These are phyloP conservation scores for Himalopsyche tibetana DNA, from an alignment of 2,888 invertebrate species.

Conservation along the genomic window DNA sequence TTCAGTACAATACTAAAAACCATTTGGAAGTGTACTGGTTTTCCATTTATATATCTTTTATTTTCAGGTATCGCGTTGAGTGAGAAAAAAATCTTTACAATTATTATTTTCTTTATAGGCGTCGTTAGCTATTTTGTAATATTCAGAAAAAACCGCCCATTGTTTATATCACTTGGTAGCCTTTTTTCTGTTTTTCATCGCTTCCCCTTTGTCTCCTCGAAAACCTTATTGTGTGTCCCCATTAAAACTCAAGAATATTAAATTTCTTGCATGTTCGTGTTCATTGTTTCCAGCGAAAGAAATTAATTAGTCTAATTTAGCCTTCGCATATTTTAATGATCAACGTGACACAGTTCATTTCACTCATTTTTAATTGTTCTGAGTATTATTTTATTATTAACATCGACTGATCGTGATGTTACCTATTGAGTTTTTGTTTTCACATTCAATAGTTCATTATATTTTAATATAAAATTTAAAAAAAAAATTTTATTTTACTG, in stretches of 20 bases:
- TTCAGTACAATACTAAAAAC: too few relatives aligned
- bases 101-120: slow-evolving; percentile 4
- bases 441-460: too few relatives aligned
- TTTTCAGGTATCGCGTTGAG: slow-evolving; percentile 15
- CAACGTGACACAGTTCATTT: slow-evolving; percentile 8
- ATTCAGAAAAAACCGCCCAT: slow-evolving; percentile 7
- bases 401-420: background rate
- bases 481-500: too few relatives aligned
- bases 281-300: slow-evolving; percentile 22
- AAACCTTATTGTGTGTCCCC: slow-evolving; percentile 28
- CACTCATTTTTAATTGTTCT: background rate
- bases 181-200: slow-evolving; percentile 42
- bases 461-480: too few relatives aligned
- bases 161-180: slow-evolving; percentile 37
- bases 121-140: slow-evolving; percentile 44
- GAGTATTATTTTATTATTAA: background rate
- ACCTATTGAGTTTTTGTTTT: background rate
- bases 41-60: slow-evolving; percentile 39
- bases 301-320: slow-evolving; percentile 34
- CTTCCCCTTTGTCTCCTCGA: slow-evolving; percentile 12
- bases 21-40: background rate
- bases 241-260: slow-evolving; percentile 34
- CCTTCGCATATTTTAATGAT: slow-evolving; percentile 9
- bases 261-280: slow-evolving; percentile 30
- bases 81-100: slow-evolving; percentile 3